Conservation (phyloP, 1,140 invertebrate species). For the Zaprionus capensis region DNA sequence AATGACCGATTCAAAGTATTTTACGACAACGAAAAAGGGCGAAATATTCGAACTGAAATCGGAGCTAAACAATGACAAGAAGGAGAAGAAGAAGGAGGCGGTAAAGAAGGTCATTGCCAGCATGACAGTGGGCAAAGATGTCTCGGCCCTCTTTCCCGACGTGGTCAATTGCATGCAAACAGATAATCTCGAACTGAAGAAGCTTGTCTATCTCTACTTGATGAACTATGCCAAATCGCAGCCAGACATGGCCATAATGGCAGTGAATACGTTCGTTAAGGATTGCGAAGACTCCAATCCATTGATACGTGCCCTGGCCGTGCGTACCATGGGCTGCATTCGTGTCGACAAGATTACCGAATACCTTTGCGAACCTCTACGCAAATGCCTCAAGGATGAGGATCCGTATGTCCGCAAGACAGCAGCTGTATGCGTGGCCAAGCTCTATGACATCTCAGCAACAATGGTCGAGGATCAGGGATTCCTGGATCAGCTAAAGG, state of each 20-base stretch:
- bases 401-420: conserved; percentile 99
- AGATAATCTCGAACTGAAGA: conserved; percentile 99
- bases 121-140: conserved; percentile 99
- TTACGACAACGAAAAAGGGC: conserved; percentile 99
- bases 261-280: conserved; percentile 99
- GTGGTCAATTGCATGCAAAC: conserved; percentile 99
- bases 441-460: conserved; percentile 99
- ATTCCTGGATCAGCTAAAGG: conserved; percentile 98
- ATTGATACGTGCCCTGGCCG: conserved; percentile 98
- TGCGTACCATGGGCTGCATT: conserved; percentile 99
- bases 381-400: conserved; percentile 99
- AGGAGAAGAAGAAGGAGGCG: conserved; percentile 99
- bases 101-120: conserved; percentile 99
- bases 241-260: conserved; percentile 99
- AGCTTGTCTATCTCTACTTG: conserved; percentile 99
- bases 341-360: conserved; percentile 99
- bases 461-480: conserved; percentile 94
- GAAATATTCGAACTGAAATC: conserved; percentile 99
- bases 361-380: conserved; percentile 98
- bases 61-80: conserved; percentile 99
- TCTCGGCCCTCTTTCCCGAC: conserved; percentile 98
- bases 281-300: conserved; percentile 99
- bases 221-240: conserved; percentile 99
- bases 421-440: conserved; percentile 99
- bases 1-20: conserved; percentile 99